These are phyloP conservation scores for Chauna torquata DNA, from an alignment of 2,113 vertebrate species.

Conservation along the genomic window DNA sequence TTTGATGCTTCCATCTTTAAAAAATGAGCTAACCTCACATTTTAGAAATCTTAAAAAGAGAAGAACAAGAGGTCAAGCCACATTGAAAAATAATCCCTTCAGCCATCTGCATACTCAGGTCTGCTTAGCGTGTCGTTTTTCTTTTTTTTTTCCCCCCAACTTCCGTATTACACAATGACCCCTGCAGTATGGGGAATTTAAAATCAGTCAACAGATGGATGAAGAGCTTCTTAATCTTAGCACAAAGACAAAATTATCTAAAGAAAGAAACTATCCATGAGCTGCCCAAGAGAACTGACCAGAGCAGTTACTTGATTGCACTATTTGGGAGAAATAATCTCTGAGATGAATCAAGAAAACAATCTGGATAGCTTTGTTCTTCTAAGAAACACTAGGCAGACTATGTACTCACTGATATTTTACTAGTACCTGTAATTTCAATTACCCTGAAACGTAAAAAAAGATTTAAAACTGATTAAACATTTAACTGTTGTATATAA, in stretches of 20 bases:
- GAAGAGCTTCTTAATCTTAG: neutral
- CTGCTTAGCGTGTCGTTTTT: neutral
- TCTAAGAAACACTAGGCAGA: neutral
- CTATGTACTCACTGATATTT: neutral
- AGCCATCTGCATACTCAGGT: neutral
- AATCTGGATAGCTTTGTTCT: neutral
- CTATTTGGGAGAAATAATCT: neutral
- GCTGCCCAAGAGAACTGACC: neutral
- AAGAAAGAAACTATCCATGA: neutral
- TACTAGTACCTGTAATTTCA: neutral
- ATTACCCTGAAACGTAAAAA: neutral
- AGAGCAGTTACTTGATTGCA: neutral
- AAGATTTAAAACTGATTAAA: neutral
- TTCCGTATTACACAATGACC: neutral
- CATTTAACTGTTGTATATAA: fast-evolving
- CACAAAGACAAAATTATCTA: neutral
- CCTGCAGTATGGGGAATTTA: neutral
- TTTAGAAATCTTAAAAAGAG: neutral
- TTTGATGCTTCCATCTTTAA: neutral
- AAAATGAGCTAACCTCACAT: neutral
- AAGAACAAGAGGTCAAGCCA: neutral
- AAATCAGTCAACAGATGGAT: neutral
- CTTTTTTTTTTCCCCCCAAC: neutral
- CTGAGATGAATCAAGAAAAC: neutral
- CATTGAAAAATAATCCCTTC: neutral